Conservation (phyloP, 2,888 invertebrate genomes). For the Nemotelus pantherinus region DNA sequence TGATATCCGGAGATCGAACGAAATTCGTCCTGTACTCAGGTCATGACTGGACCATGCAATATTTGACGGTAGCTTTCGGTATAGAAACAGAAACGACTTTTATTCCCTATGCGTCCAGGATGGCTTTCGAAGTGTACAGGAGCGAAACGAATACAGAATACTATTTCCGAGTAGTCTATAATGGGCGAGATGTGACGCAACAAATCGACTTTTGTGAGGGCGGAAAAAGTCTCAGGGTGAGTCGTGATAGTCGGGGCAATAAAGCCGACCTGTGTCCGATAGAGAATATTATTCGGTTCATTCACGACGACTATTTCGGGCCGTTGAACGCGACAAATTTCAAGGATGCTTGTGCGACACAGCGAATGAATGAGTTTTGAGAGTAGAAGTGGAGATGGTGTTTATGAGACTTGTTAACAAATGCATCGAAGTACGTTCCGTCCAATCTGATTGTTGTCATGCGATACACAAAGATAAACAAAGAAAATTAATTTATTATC, state of each 20-base stretch:
- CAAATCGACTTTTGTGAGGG: slow-evolving; percentile 82
- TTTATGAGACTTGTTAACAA: neutral
- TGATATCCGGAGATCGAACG: slow-evolving; percentile 79
- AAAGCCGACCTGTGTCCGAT: slow-evolving; percentile 80
- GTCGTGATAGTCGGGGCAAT: slow-evolving; percentile 66
- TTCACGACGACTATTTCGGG: slow-evolving; percentile 87
- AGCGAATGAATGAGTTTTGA: slow-evolving; percentile 61
- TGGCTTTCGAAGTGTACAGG: slow-evolving; percentile 89
- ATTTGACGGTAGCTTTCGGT: slow-evolving; percentile 83
- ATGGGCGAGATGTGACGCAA: slow-evolving; percentile 87
- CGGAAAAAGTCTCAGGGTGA: slow-evolving; percentile 67
- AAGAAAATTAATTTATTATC: neutral
- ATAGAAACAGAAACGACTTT: slow-evolving; percentile 68
- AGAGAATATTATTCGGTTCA: slow-evolving; percentile 85
- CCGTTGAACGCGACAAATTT: slow-evolving; percentile 88
- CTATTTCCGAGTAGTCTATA: slow-evolving; percentile 84
- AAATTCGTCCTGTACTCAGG: slow-evolving; percentile 87
- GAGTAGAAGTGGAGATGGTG: neutral
- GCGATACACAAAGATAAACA: neutral
- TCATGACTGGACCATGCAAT: slow-evolving; percentile 90
- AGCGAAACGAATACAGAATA: slow-evolving; percentile 73
- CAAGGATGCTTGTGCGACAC: slow-evolving; percentile 80
- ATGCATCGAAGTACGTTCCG: neutral
- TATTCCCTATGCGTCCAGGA: slow-evolving; percentile 86
- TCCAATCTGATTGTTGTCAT: neutral